Percentiles rank a stretch among this genome's conserved stretches.
These are phyloP conservation scores for Ophraella communa DNA, from an alignment of 2,888 invertebrate species.

Conservation along the genomic window DNA sequence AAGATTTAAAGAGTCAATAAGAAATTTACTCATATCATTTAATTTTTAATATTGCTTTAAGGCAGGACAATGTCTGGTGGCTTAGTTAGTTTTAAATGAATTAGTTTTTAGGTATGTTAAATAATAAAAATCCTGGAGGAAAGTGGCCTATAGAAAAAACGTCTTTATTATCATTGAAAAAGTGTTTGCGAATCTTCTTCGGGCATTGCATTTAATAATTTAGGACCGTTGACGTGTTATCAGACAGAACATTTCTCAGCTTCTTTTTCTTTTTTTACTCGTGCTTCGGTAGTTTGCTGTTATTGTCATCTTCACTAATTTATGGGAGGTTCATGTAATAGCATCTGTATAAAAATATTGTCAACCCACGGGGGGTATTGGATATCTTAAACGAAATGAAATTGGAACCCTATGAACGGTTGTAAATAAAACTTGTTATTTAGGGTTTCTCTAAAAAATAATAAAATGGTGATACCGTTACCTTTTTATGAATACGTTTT, in stretches of 20 bases:
- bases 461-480: background rate
- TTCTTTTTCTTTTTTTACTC: background rate
- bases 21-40: no score
- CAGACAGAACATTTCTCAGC: background rate
- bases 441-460: background rate
- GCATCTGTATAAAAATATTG: background rate
- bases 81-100: no score
- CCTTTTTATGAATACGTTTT: background rate
- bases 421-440: background rate
- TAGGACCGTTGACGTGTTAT: background rate
- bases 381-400: background rate
- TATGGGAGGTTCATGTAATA: constrained; percentile 10
- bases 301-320: constrained; percentile 9
- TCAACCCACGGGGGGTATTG: background rate
- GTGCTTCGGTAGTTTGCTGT: constrained; percentile 12
- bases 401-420: background rate
- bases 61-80: no score
- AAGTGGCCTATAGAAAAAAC: no score
- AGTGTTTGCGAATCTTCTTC: no score
- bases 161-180: no score
- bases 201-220: no score
- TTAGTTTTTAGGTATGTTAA: no score
- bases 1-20: no score
- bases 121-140: no score
- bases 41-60: no score